Base-by-base conservation (phyloP, 1,140 invertebrate genomes). In the Saccostrea echinata region DNA sequence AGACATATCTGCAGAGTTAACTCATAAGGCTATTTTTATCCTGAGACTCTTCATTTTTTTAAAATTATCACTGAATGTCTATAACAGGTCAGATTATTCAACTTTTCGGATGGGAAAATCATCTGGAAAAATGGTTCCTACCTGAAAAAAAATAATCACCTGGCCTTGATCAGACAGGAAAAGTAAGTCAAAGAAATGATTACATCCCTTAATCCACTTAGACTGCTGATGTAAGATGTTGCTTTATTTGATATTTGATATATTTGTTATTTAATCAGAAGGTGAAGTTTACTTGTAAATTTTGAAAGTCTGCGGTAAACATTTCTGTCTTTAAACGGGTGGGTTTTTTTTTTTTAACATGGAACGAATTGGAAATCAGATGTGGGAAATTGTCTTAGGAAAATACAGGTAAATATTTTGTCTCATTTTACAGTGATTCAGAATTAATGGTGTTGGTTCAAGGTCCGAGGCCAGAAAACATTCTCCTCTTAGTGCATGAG, bases 51-150 rank as follows among this genome's bases (percentile, higher is more conserved):
- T 61, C 18, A 35, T 83, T 24, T n/a, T n/a, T n/a, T n/a, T n/a
- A n/a, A n/a, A 43, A 43, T 43, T 8, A 83, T 35, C 18, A n/a
- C n/a, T 27, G 13, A 51, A 3, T 84, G 9, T 84, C 27, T 27
- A 43, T 35, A 43, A 55, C 43, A 94, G 94, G 94, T 94, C 24
- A 87, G 94, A 55, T 82, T 95, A 71, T 95, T 92, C 87, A 91
- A 94, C 85, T 92, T 94, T 51, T 93, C 93, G 24, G 93, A 94
- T 88, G 92, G 91, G 12, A 91, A 92, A 43, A 88, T 92, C 16
- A 93, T 94, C 16, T 95, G 94, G 94, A 94, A 94, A 87, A 92
- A 92, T 84, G 94, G 94, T 1, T 94, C 94, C 12, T 87, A 94
- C 18, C 87, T 95, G 51, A 92, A 90, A n/a, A 94, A 95, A 81